Evolutionary conservation across 2,888 invertebrate genomes (phyloP).

Genomic region (Phragmatobia fuliginosa): DNA sequence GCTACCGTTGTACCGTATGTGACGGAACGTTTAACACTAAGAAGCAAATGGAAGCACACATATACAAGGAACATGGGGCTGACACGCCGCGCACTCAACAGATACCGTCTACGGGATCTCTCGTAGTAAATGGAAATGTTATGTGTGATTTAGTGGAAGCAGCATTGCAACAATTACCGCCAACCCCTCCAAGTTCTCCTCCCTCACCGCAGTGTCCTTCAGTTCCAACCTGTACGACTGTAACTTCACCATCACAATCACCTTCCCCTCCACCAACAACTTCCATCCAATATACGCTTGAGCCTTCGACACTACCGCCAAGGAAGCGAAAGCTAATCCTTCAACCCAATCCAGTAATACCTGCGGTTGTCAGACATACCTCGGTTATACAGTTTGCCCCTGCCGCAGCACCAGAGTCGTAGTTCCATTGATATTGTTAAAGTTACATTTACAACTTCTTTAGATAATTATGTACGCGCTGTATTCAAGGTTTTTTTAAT

Average conservation of each 20-base stretch:
- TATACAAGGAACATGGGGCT: slow-evolving; percentile 86
- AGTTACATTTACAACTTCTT: slow-evolving; percentile 22
- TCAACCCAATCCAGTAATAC: slow-evolving; percentile 84
- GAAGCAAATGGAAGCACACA: slow-evolving; percentile 96
- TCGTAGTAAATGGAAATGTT: slow-evolving; percentile 71
- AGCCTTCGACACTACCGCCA: slow-evolving; percentile 89
- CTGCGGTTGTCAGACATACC: slow-evolving; percentile 72
- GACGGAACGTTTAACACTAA: slow-evolving; percentile 96
- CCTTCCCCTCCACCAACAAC: slow-evolving; percentile 64
- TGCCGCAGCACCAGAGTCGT: slow-evolving; percentile 86
- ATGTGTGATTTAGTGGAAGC: slow-evolving; percentile 80
- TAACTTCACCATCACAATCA: slow-evolving; percentile 66
- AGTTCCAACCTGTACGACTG: slow-evolving; percentile 62
- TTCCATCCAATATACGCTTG: slow-evolving; percentile 21
- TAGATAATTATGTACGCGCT: slow-evolving; percentile 27
- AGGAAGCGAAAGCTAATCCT: slow-evolving; percentile 93
- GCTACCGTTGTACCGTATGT: slow-evolving; percentile 96
- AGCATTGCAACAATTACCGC: slow-evolving; percentile 83
- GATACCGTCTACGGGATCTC: slow-evolving; percentile 64
- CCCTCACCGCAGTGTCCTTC: slow-evolving; percentile 80
- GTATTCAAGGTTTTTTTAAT: slow-evolving; percentile 46
- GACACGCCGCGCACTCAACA: slow-evolving; percentile 79
- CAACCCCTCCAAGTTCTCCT: slow-evolving; percentile 87
- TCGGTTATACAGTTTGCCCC: slow-evolving; percentile 96
- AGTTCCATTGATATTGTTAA: slow-evolving; percentile 46